These are phyloP conservation scores for Acromyrmex charruanus DNA, from an alignment of 1,140 invertebrate species.

Conservation along the genomic window DNA sequence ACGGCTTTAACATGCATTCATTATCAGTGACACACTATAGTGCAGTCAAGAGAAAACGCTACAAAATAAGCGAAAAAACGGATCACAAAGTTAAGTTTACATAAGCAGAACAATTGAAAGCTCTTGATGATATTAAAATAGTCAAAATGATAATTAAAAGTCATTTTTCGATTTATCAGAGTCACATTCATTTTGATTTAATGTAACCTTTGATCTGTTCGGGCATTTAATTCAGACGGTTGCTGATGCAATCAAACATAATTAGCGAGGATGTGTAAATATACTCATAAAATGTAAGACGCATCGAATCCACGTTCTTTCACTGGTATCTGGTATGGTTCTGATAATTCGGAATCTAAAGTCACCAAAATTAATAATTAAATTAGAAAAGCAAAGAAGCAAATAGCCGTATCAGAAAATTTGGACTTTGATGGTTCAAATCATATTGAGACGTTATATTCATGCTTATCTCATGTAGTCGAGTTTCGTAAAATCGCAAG, in stretches of 20 bases:
- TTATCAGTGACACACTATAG: too few species aligned
- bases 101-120: too few species aligned
- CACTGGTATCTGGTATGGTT: too few species aligned
- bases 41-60: too few species aligned
- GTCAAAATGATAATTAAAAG: too few species aligned
- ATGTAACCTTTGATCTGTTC: too few species aligned
- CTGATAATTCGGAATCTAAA: neutral
- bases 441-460: neutral
- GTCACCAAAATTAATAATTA: neutral
- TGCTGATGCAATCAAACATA: neutral
- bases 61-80: too few species aligned
- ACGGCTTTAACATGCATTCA: too few species aligned
- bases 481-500: neutral
- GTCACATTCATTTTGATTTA: too few species aligned
- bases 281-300: neutral
- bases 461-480: neutral
- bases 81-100: too few species aligned
- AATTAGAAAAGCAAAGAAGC: neutral
- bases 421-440: neutral
- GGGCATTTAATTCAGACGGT: neutral
- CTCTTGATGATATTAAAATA: too few species aligned
- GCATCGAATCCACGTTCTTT: neutral
- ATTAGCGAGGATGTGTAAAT: neutral
- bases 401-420: neutral
- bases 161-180: too few species aligned